Evolutionary conservation across 2,888 invertebrate genomes (phyloP), one percentile per base, ranked within the genome.

Genomic region (Magallana nippona): DNA sequence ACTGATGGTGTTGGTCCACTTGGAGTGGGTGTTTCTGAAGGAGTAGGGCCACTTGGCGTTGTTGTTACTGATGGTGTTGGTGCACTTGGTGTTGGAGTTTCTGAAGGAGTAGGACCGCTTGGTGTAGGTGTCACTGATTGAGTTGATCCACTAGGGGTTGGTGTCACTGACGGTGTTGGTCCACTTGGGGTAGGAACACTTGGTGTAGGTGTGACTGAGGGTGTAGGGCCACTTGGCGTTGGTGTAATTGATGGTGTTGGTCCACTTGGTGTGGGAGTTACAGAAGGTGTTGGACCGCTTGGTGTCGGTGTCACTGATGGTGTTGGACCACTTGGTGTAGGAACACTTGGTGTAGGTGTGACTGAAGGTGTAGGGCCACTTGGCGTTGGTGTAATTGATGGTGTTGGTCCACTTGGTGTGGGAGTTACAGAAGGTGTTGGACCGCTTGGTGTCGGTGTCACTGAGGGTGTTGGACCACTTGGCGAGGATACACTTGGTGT

Each of bases 1-100:
- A 60, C 60, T n/a, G 55, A 78, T 55, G 78, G 78, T 44, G 78
- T 78, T 8, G 78, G 32, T 78, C 15, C 78, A 15, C 55, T 13
- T 15, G 78, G 55, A n/a, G 55, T 78, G 27, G 32, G 19, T 15
- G 78, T 44, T 10, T 1, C 60, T 2, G 60, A 60, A 13, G 78
- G 55, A 1, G 55, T 55, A 0, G 13, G 11, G n/a, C n/a, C 55
- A 3, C 44, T 32, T 11, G 78, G 78, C 10, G n/a, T 78, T 10
- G 5, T 1, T 78, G n/a, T 44, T 15, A 17, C 13, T 17, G 2
- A 22, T 2, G 15, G 15, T 22, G 11, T 78, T 10, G 78, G 27
- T 22, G 17, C 44, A 10, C 17, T 78, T 8, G 78, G 32, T 78
- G 78, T 32, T 10, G 78, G 17, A 2, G 78, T n/a, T 19, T 5